Conservation (phyloP, 2,888 invertebrate species). For the Allophyes oxyacanthae region DNA sequence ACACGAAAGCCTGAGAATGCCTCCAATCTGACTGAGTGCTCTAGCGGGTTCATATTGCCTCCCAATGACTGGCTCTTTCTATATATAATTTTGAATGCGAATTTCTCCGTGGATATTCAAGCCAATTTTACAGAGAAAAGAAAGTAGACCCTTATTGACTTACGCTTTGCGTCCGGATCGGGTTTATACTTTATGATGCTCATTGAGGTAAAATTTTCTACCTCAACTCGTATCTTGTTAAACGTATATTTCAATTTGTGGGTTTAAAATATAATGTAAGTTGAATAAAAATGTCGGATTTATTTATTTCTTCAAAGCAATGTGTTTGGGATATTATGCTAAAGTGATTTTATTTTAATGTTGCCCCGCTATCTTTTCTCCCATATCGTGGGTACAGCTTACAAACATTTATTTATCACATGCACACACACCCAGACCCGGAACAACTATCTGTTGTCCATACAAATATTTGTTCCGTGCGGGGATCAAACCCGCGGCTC, state of each 20-base stretch:
- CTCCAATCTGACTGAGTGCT: conserved; percentile 82
- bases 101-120: conserved; percentile 56
- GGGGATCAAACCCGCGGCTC: too few species aligned
- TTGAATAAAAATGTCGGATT: too few species aligned
- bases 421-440: too few species aligned
- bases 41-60: conserved; percentile 67
- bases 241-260: conserved; percentile 13
- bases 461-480: too few species aligned
- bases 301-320: too few species aligned
- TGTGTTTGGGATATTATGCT: too few species aligned
- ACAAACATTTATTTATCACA: too few species aligned
- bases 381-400: too few species aligned
- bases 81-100: conserved; percentile 63
- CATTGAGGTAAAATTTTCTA: conserved; percentile 23
- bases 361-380: too few species aligned
- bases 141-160: conserved; percentile 45
- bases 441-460: too few species aligned
- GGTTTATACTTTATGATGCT: conserved; percentile 34
- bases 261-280: neutral
- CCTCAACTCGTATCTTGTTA: conserved; percentile 19
- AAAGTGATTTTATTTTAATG: too few species aligned
- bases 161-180: conserved; percentile 23
- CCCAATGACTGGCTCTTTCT: conserved; percentile 68
- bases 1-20: conserved; percentile 67
- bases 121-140: conserved; percentile 52